Conservation (phyloP, 2,888 invertebrate genomes). For the Cephus pulcher region DNA sequence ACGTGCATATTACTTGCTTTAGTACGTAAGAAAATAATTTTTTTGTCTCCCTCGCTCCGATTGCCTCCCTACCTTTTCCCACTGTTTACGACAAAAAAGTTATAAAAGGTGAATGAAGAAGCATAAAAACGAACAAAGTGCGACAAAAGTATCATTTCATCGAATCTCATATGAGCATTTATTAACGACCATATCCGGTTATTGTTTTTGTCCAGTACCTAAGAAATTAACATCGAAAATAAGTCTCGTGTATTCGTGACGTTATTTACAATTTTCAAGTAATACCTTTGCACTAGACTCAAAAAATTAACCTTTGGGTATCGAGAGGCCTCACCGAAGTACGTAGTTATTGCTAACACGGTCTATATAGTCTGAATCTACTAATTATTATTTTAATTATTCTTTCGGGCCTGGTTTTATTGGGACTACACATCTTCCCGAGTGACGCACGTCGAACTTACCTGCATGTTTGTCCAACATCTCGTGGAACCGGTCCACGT, state of each 20-base stretch:
- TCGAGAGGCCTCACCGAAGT: background rate
- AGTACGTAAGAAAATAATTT: background rate
- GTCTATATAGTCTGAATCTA: background rate
- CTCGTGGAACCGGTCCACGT: conserved; percentile 82
- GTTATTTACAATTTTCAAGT: background rate
- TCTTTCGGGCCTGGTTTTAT: background rate
- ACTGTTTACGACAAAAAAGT: background rate
- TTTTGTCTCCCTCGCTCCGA: background rate
- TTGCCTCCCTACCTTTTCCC: background rate
- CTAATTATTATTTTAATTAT: background rate
- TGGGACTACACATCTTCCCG: background rate
- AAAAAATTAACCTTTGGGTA: background rate
- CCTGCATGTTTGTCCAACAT: conserved; percentile 88
- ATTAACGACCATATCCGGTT: background rate
- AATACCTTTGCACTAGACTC: background rate
- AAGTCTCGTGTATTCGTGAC: background rate
- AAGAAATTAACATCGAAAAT: background rate
- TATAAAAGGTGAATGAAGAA: background rate
- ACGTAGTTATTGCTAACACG: background rate
- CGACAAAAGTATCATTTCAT: background rate
- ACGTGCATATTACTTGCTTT: background rate
- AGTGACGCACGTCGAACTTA: conserved; percentile 66
- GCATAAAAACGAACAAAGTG: background rate
- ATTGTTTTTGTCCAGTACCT: background rate
- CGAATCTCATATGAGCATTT: background rate